Evolutionary conservation across 2,888 invertebrate genomes (phyloP).

Genomic region (Eupithecia dodoneata): DNA sequence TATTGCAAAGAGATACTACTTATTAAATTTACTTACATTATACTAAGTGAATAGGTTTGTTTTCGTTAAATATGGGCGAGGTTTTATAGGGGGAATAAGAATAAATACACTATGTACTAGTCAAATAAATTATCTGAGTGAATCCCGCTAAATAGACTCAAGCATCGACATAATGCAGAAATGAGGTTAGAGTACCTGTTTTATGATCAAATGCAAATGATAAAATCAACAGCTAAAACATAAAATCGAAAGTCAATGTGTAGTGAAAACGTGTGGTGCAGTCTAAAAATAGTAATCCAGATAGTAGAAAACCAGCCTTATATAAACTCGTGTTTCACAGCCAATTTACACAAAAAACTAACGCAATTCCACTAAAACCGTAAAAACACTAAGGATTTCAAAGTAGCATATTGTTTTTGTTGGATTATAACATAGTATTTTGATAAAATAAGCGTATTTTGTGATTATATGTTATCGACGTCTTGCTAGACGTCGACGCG

Average conservation of each 20-base stretch:
- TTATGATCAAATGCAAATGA: slow-evolving; percentile 10
- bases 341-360: slow-evolving; percentile 49
- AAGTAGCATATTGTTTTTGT: slow-evolving; percentile 51
- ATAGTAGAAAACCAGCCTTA: slow-evolving; percentile 62
- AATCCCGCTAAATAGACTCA: slow-evolving; percentile 25
- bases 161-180: slow-evolving; percentile 74
- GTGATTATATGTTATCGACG: slow-evolving; percentile 57
- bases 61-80: not conserved
- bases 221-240: slow-evolving; percentile 9
- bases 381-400: slow-evolving; percentile 44
- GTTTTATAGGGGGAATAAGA: not conserved
- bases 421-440: slow-evolving; percentile 66
- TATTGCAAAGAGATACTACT: not conserved
- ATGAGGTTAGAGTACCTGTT: slow-evolving; percentile 46
- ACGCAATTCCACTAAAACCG: slow-evolving; percentile 49
- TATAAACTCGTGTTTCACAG: slow-evolving; percentile 53
- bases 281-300: slow-evolving; percentile 65
- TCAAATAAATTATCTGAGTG: slow-evolving; percentile 8
- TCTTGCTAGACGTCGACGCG: slow-evolving; percentile 70
- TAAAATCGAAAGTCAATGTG: slow-evolving; percentile 47
- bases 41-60: not conserved
- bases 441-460: slow-evolving; percentile 56
- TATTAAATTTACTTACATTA: not conserved
- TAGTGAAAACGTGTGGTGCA: slow-evolving; percentile 53
- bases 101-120: slow-evolving; percentile 20